Conservation (phyloP, 2,888 invertebrate genomes). For the Epinotia nisella region DNA sequence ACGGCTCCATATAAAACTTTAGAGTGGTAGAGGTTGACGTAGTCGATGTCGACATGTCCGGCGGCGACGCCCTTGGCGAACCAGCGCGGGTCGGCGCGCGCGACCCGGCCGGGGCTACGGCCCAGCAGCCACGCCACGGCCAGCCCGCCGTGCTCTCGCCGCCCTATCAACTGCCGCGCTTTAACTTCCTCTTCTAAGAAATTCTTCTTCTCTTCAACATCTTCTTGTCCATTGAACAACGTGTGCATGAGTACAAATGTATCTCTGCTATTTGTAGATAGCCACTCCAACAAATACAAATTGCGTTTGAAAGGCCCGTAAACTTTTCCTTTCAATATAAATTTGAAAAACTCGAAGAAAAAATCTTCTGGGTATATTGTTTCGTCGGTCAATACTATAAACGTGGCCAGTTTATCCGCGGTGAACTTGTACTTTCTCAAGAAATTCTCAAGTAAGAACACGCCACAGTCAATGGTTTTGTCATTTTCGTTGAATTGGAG, state of each 20-base stretch:
- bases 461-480: slow-evolving; percentile 19
- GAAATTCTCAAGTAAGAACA: slow-evolving; percentile 20
- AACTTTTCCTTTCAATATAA: neutral
- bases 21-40: slow-evolving; percentile 49
- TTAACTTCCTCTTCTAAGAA: slow-evolving; percentile 39
- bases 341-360: slow-evolving; percentile 45
- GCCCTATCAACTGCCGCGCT: slow-evolving; percentile 29
- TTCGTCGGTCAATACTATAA: slow-evolving; percentile 53
- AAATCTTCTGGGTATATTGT: slow-evolving; percentile 48
- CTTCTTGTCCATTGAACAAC: neutral
- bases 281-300: slow-evolving; percentile 14
- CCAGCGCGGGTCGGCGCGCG: slow-evolving; percentile 51
- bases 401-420: slow-evolving; percentile 53
- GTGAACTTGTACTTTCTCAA: slow-evolving; percentile 49
- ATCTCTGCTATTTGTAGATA: neutral
- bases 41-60: slow-evolving; percentile 47
- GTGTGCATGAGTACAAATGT: too few relatives aligned
- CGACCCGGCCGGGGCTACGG: slow-evolving; percentile 32
- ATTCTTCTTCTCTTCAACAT: neutral
- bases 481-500: slow-evolving; percentile 12
- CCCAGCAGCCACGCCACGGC: slow-evolving; percentile 45
- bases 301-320: neutral
- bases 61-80: slow-evolving; percentile 53
- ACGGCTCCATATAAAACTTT: slow-evolving; percentile 45
- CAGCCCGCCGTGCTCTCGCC: slow-evolving; percentile 41